Conservation (phyloP, 2,888 invertebrate genomes). For the Athrips mouffetella region DNA sequence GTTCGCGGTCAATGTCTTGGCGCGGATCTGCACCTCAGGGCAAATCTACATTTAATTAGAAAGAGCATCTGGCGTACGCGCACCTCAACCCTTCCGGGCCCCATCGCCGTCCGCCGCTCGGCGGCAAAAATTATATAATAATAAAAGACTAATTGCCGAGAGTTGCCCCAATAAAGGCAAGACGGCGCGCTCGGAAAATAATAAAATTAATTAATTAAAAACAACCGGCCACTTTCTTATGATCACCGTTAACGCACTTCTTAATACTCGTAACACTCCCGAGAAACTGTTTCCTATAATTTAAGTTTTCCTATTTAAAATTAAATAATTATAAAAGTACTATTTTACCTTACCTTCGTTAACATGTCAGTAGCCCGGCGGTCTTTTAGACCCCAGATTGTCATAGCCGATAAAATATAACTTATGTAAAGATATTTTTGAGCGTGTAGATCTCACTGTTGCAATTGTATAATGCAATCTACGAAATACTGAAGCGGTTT, state of each 20-base stretch:
- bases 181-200: slow-evolving; percentile 63
- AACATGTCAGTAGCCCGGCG: no score
- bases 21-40: slow-evolving; percentile 28
- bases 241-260: neutral
- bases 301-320: neutral
- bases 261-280: neutral
- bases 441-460: no score
- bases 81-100: slow-evolving; percentile 71
- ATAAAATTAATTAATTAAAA: slow-evolving; percentile 79
- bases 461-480: no score
- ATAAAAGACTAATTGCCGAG: slow-evolving; percentile 78
- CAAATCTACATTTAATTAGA: slow-evolving; percentile 47
- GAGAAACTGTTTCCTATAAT: neutral
- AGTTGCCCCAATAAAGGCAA: slow-evolving; percentile 75
- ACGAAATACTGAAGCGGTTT: no score
- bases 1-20: neutral
- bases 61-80: slow-evolving; percentile 40
- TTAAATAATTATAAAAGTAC: no score
- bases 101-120: slow-evolving; percentile 9
- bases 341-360: no score
- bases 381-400: no score
- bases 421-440: no score
- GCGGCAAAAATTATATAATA: slow-evolving; percentile 72
- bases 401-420: no score
- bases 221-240: slow-evolving; percentile 38